Evolutionary conservation across 1,140 invertebrate species (phyloP).

Genomic region (Wiebesia pumilae): DNA sequence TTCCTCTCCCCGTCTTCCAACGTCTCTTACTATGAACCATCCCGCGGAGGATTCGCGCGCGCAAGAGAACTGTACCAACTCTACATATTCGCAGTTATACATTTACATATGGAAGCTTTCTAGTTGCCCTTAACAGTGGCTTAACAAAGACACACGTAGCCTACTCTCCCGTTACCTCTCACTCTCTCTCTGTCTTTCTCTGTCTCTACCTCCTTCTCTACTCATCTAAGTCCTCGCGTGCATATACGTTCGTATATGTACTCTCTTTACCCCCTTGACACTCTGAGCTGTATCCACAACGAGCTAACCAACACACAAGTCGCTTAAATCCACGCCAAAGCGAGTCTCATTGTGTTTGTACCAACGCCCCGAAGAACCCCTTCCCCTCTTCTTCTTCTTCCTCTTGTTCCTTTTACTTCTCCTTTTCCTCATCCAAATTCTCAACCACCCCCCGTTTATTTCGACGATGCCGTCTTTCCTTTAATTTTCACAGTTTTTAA

Average conservation of each 20-base stretch:
- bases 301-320: conserved; percentile 69
- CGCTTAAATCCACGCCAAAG: conserved; percentile 68
- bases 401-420: conserved; percentile 46
- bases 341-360: conserved; percentile 65
- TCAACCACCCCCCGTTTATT: neutral
- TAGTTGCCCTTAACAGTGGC: conserved; percentile 71
- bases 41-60: conserved; percentile 38
- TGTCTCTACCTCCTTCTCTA: neutral
- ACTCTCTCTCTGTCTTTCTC: neutral
- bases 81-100: neutral
- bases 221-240: neutral
- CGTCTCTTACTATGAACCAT: conserved; percentile 23
- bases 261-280: conserved; percentile 46
- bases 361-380: conserved; percentile 40
- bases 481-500: neutral
- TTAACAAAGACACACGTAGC: conserved; percentile 65
- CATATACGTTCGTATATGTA: neutral
- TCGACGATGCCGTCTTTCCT: neutral
- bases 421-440: neutral
- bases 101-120: conserved; percentile 51
- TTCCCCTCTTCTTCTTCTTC: neutral
- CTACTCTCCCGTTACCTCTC: neutral
- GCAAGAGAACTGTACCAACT: neutral
- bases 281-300: conserved; percentile 59
- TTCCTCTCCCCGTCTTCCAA: conserved; percentile 28